Percentiles rank a stretch among this genome's conserved stretches.
These are phyloP conservation scores for Himalopsyche tibetana DNA, from an alignment of 2,888 invertebrate species.

Conservation along the genomic window DNA sequence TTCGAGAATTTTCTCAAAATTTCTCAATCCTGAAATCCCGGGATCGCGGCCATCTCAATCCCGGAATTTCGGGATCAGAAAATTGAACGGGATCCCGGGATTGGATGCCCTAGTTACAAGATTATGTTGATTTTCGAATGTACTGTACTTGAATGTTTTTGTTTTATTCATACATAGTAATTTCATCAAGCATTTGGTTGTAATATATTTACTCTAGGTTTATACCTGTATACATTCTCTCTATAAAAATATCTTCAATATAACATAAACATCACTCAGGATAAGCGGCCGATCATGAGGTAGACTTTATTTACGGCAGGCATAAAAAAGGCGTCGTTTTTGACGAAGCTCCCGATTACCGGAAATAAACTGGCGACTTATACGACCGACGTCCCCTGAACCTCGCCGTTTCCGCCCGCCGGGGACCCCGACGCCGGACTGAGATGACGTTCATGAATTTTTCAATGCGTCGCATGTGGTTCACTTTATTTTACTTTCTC, in stretches of 20 bases:
- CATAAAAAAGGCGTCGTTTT: slow-evolving; percentile 19
- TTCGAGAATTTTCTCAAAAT: no score
- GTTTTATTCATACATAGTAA: no score
- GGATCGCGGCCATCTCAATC: no score
- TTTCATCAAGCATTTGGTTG: no score
- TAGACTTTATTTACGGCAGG: slow-evolving; percentile 12
- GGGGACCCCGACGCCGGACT: slow-evolving; percentile 49
- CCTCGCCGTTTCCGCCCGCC: neutral
- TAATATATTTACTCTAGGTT: no score
- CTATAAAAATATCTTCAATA: neutral
- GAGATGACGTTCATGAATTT: slow-evolving; percentile 64
- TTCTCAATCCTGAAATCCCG: no score
- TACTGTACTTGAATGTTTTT: no score
- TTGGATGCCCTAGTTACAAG: no score
- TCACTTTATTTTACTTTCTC: slow-evolving; percentile 49
- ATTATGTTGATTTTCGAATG: no score
- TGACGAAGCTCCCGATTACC: slow-evolving; percentile 39
- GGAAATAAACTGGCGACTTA: slow-evolving; percentile 42
- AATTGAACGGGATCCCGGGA: no score
- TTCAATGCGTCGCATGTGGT: slow-evolving; percentile 58
- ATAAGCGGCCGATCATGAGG: neutral
- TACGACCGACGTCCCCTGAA: slow-evolving; percentile 16
- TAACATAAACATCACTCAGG: slow-evolving; percentile 1
- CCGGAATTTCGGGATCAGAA: no score
- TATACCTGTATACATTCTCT: no score